Evolutionary conservation across 1,140 invertebrate genomes (phyloP).

Genomic region (Bombyx mandarina): DNA sequence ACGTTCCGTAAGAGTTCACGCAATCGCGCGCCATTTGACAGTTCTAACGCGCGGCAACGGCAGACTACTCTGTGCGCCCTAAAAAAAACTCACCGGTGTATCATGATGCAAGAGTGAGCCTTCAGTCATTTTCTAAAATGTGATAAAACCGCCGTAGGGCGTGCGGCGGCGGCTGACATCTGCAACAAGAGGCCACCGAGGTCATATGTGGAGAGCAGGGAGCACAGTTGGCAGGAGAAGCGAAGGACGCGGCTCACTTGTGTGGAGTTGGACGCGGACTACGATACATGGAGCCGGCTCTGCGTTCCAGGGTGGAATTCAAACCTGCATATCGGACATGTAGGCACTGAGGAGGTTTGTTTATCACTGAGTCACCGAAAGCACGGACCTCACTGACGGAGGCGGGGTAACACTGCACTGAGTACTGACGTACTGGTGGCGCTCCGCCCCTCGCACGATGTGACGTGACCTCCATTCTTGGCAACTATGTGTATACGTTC

Average conservation of each 20-base stretch:
- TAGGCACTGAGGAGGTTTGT: conserved; percentile 38
- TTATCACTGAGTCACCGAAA: conserved; percentile 50
- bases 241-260: conserved; percentile 45
- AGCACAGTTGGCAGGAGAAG: background rate
- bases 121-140: conserved; percentile 69
- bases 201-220: conserved; percentile 37
- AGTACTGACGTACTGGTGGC: conserved; percentile 5
- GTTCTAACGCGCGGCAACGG: too few relatives aligned
- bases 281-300: conserved; percentile 56
- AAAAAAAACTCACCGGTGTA: conserved; percentile 53
- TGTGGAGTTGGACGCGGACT: conserved; percentile 42
- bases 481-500: conserved; percentile 20
- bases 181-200: conserved; percentile 55
- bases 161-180: conserved; percentile 64
- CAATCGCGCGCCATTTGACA: background rate
- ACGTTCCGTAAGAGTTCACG: background rate
- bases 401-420: conserved; percentile 19
- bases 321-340: conserved; percentile 51
- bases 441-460: conserved; percentile 5
- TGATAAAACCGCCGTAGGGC: conserved; percentile 63
- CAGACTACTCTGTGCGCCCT: background rate
- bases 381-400: conserved; percentile 30
- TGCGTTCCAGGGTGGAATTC: conserved; percentile 35
- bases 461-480: conserved; percentile 7
- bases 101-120: conserved; percentile 48